These are phyloP conservation scores for Nyctibius grandis DNA, from an alignment of 2,797 vertebrate genomes.

Conservation along the genomic window DNA sequence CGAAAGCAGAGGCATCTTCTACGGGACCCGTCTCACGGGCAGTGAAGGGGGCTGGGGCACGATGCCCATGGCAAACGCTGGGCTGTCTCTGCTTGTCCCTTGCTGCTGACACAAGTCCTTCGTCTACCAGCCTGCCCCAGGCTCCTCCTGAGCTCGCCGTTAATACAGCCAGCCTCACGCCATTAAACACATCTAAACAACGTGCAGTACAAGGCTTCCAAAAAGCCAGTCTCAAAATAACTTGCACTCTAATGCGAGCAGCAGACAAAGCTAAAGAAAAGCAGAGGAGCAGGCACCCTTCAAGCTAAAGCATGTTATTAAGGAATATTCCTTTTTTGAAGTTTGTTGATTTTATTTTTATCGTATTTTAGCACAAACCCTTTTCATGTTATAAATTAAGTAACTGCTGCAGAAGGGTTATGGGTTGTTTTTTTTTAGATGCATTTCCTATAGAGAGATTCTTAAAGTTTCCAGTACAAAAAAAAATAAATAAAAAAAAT, in stretches of 20 bases:
- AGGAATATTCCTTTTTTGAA: conserved; percentile 52
- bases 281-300: conserved; percentile 33
- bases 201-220: not conserved
- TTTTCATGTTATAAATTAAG: conserved; percentile 74
- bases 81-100: not conserved
- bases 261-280: conserved; percentile 54
- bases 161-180: not conserved
- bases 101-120: not conserved
- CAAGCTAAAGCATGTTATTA: conserved; percentile 26
- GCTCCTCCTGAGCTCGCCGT: not conserved
- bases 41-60: rapidly evolving
- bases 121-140: not conserved
- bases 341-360: conserved; percentile 72
- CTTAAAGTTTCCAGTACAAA: conserved; percentile 61
- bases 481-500: conserved; percentile 14
- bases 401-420: conserved; percentile 65
- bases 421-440: conserved; percentile 7
- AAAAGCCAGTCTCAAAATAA: conserved; percentile 49
- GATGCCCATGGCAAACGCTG: rapidly evolving
- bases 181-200: not conserved
- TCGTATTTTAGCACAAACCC: conserved; percentile 72
- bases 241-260: not conserved
- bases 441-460: conserved; percentile 72
- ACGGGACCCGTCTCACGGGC: rapidly evolving
- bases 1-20: not conserved